phyloP scores from a whole-genome alignment of 2,888 invertebrate species.

The Anodontia alba region DNA sequence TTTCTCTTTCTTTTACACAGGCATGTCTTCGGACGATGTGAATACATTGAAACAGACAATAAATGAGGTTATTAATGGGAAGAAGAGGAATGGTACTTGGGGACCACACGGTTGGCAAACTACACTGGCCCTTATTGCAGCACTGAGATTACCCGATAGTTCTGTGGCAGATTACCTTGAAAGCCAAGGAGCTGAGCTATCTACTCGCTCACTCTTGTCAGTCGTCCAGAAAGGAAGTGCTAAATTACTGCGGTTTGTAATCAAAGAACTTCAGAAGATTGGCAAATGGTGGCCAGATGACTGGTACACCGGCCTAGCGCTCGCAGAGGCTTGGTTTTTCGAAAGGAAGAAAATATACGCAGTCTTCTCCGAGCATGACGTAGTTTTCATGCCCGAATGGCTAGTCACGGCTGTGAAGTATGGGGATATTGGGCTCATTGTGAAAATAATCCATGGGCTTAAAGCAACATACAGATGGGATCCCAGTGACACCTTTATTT shows the following conservation, averaged over 20 bases:
- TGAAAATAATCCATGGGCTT: neutral
- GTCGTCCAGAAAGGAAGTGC: neutral
- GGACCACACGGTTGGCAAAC: neutral
- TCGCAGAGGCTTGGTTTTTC: neutral
- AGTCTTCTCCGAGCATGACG: neutral
- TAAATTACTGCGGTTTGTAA: neutral
- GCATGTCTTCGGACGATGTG: neutral
- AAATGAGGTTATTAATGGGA: neutral
- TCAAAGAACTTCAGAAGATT: neutral
- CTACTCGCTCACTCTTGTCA: neutral
- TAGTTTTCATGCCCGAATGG: neutral
- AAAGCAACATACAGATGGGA: neutral
- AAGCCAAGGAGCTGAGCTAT: neutral
- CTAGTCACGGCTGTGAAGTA: constrained; percentile 4
- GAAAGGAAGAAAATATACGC: neutral
- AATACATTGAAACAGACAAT: neutral
- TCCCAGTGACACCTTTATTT: neutral
- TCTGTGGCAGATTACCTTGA: neutral
- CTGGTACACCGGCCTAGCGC: constrained; percentile 1
- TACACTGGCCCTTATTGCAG: neutral
- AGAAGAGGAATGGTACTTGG: neutral
- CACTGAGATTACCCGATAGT: neutral
- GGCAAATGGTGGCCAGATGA: neutral
- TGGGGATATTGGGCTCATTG: constrained; percentile 4
- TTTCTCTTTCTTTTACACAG: neutral